Evolutionary conservation across 2,113 vertebrate species (phyloP).

Genomic region (Centropus unirufus): DNA sequence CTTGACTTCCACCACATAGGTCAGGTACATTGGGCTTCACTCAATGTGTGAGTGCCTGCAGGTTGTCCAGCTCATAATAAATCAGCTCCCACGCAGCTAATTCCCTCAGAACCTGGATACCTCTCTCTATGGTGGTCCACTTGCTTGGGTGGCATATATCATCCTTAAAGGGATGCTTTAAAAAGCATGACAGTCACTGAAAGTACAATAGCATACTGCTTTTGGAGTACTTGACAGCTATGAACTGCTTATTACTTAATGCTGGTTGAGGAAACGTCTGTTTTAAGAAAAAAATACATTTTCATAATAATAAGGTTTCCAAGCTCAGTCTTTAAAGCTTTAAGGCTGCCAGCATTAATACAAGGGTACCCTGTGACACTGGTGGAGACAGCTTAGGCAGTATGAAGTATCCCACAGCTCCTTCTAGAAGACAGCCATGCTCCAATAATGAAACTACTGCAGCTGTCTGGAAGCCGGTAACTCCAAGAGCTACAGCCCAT

Average conservation of each 20-base stretch:
- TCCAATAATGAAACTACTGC: no score
- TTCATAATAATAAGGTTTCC: neutral
- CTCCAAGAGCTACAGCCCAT: neutral
- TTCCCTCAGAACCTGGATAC: no score
- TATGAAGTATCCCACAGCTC: neutral
- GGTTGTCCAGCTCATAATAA: no score
- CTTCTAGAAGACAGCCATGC: neutral
- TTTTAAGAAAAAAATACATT: neutral
- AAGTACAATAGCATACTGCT: neutral
- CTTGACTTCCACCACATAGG: neutral
- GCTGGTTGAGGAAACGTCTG: neutral
- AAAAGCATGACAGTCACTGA: neutral
- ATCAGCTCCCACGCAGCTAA: no score
- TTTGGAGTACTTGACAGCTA: neutral
- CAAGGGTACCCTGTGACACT: neutral
- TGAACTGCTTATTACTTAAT: neutral
- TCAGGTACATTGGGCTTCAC: no score
- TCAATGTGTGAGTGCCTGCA: no score
- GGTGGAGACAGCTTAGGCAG: neutral
- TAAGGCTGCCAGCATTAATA: neutral
- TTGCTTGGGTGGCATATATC: no score
- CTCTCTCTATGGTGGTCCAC: no score
- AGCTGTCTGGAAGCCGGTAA: neutral
- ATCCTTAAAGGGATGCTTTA: no score
- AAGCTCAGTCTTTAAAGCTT: neutral